Percentiles rank a stretch among this genome's conserved stretches.
phyloP scores from a whole-genome alignment of 2,888 invertebrate genomes.

The Apodemia zela region DNA sequence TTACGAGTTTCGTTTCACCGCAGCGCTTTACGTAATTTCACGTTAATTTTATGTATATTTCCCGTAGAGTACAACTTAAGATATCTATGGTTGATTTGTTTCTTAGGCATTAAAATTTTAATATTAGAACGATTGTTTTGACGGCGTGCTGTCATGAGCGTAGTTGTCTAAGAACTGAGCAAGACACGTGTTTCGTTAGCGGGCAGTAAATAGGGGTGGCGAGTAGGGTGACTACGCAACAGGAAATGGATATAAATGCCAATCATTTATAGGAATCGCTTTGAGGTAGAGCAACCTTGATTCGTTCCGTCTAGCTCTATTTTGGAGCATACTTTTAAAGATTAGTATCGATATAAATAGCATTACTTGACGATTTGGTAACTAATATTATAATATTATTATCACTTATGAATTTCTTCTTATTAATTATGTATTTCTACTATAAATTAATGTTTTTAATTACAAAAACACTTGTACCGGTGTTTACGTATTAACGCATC shows the following conservation, averaged over 20 bases:
- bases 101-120: not conserved
- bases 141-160: slow-evolving; percentile 21
- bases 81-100: not conserved
- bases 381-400: no score
- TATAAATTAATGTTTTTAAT: no score
- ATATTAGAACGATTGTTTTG: not conserved
- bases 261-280: slow-evolving; percentile 7
- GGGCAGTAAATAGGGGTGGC: slow-evolving; percentile 19
- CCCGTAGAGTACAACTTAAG: not conserved
- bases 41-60: slow-evolving; percentile 4
- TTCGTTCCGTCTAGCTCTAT: not conserved
- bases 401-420: no score
- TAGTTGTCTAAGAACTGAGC: slow-evolving; percentile 22
- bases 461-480: no score
- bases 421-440: no score
- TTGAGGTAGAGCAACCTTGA: not conserved
- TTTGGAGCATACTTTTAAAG: not conserved
- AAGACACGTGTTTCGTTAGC: slow-evolving; percentile 22
- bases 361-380: not conserved
- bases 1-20: slow-evolving; percentile 24
- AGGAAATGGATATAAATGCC: slow-evolving; percentile 13
- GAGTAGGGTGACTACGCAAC: slow-evolving; percentile 8
- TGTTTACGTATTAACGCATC: no score
- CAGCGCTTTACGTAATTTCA: slow-evolving; percentile 1
- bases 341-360: not conserved